Conservation (phyloP, 2,797 vertebrate genomes). For the Trichosurus vulpecula region DNA sequence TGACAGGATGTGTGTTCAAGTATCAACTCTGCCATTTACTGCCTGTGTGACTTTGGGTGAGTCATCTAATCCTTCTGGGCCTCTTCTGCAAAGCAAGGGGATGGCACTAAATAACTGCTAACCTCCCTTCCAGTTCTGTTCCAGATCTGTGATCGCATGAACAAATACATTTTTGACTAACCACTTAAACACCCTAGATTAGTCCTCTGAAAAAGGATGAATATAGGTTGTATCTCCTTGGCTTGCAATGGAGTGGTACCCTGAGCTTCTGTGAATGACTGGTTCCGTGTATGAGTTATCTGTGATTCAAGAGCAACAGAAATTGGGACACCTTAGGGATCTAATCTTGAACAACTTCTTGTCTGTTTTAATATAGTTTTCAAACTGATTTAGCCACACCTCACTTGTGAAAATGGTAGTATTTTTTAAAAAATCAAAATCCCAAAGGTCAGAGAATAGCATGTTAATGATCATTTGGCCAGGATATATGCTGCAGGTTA, state of each 20-base stretch:
- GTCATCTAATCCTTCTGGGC: not conserved
- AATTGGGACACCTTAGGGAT: not conserved
- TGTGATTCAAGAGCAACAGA: not conserved
- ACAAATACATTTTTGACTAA: not conserved
- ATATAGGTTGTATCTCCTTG: not conserved
- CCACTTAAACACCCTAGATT: not conserved
- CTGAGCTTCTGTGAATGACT: not conserved
- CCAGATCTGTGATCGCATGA: not conserved
- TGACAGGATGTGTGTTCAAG: not conserved
- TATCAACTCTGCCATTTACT: not conserved
- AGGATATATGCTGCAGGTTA: not conserved
- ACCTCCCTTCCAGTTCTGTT: not conserved
- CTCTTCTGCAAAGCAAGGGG: not conserved
- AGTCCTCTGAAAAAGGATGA: not conserved
- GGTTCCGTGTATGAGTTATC: not conserved
- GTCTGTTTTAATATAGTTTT: not conserved
- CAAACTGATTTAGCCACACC: not conserved
- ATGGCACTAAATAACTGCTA: not conserved
- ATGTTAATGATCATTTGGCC: not conserved
- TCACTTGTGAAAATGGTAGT: not conserved
- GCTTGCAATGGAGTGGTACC: not conserved
- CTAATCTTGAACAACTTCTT: not conserved
- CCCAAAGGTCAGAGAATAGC: not conserved
- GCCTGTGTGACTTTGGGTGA: not conserved
- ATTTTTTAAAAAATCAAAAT: not conserved